Base-by-base conservation (phyloP, 2,113 vertebrate genomes). In the Pollachius pollachius region DNA sequence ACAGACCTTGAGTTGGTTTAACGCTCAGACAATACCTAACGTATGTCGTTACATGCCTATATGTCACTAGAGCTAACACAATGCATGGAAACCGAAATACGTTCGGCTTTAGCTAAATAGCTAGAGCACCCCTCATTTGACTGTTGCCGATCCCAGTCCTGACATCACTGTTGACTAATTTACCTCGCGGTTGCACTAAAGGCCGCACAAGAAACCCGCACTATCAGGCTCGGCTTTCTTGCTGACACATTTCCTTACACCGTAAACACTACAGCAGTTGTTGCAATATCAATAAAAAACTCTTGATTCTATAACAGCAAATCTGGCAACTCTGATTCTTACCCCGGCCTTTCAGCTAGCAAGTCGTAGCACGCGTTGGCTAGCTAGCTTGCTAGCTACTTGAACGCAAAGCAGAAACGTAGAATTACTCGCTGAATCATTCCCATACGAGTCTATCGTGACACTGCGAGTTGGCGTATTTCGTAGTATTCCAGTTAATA, bases 351-450 rank as follows among this genome's bases (percentile, higher is more conserved):
- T 62, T 63, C 63, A 21, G 74, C 73, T 72, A 69, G 7, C 74
- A 70, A 41, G 75, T 52, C 67, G 76, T 65, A 81, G 77, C 87
- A 89, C 88, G 83, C 84, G 85, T 69, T 88, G 86, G 87, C 86
- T 85, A 71, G 70, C 74, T 68, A 62, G 81, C 86, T 86, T 89
- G 19, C 64, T 63, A 74, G 78, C 72, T 74, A 76, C 74, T 79
- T 81, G 79, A 81, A 77, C 62, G 82, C 84, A 82, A 27, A 79
- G 85, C 80, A 78, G 74, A 85, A 89, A 82, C 81, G 87, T 85
- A 76, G 60, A 89, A 89, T 86, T 90, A 91, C 81, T 82, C 88
- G 91, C 92, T 93, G 92, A 93, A 92, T 93, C 91, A 92, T 91
- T 87, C 87, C 80, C 83, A 71, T 77, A 73, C 72, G 69, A 80